A percentile compares a stretch with the other conserved stretches of the same genome.
phyloP scores from a whole-genome alignment of 37 sponge, comb jelly and placozoan species.

The Bolinopsis microptera region DNA sequence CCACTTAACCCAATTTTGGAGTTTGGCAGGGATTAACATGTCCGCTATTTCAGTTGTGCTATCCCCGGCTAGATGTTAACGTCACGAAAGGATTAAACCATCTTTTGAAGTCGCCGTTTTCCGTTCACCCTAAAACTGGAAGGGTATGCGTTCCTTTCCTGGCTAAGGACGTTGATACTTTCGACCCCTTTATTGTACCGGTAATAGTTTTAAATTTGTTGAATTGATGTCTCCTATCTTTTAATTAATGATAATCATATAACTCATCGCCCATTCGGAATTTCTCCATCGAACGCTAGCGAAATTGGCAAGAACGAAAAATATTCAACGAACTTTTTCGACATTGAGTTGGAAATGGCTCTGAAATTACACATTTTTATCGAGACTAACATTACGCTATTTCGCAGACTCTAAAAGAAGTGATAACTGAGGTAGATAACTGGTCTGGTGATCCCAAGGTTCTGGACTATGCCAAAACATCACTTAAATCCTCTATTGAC shows the following conservation, averaged over 20 bases:
- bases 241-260: background rate
- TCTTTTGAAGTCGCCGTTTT: slow-evolving; percentile 95
- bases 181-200: slow-evolving; percentile 88
- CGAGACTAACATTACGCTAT: too few relatives aligned
- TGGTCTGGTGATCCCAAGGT: background rate
- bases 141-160: slow-evolving; percentile 95
- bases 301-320: too few relatives aligned
- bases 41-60: slow-evolving; percentile 85
- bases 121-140: slow-evolving; percentile 97
- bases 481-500: background rate
- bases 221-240: too few relatives aligned
- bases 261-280: slow-evolving; percentile 17
- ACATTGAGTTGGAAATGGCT: too few relatives aligned
- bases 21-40: too few relatives aligned
- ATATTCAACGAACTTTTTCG: too few relatives aligned
- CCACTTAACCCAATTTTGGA: too few relatives aligned
- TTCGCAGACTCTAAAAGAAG: background rate
- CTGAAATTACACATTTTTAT: too few relatives aligned
- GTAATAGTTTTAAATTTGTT: slow-evolving; percentile 24
- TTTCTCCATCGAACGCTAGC: background rate
- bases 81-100: slow-evolving; percentile 98
- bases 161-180: slow-evolving; percentile 69
- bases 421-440: background rate
- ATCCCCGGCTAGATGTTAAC: slow-evolving; percentile 94
- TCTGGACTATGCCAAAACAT: slow-evolving; percentile 49